Evolutionary conservation across 2,888 invertebrate genomes (phyloP).

Genomic region (Microctonus brassicae): DNA sequence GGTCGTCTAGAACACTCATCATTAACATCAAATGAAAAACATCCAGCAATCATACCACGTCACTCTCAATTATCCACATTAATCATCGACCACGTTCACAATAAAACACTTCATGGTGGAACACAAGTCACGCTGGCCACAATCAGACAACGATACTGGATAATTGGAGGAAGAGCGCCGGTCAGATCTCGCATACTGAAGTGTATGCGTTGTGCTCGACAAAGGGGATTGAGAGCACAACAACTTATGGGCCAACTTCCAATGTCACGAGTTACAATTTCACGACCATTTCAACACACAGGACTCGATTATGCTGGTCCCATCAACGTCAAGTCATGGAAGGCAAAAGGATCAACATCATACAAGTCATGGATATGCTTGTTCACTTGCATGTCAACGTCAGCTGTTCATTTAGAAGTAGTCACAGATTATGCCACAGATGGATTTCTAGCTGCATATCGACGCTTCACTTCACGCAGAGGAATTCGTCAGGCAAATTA

Average conservation of each 20-base stretch:
- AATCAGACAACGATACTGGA: not conserved
- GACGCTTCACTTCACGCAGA: not conserved
- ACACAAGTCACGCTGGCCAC: slow-evolving; percentile 32
- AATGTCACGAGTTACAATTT: no score
- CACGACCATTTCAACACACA: no score
- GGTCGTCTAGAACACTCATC: not conserved
- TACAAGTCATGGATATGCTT: slow-evolving; percentile 9
- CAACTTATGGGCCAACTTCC: no score
- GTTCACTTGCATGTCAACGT: not conserved
- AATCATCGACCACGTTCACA: slow-evolving; percentile 2
- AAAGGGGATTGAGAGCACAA: no score
- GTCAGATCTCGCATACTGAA: no score
- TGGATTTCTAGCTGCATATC: not conserved
- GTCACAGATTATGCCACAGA: not conserved
- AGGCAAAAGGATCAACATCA: not conserved
- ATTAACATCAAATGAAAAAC: not conserved
- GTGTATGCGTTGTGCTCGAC: no score
- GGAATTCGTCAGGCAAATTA: no score
- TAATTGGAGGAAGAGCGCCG: no score
- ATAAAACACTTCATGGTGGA: slow-evolving; percentile 14
- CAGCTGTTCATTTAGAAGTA: not conserved
- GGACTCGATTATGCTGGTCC: no score
- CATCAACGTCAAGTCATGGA: no score
- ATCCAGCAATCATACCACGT: not conserved
- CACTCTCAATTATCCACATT: slow-evolving; percentile 7